Base-by-base conservation (phyloP, 2,113 vertebrate species). In the Dissostichus mawsoni region DNA sequence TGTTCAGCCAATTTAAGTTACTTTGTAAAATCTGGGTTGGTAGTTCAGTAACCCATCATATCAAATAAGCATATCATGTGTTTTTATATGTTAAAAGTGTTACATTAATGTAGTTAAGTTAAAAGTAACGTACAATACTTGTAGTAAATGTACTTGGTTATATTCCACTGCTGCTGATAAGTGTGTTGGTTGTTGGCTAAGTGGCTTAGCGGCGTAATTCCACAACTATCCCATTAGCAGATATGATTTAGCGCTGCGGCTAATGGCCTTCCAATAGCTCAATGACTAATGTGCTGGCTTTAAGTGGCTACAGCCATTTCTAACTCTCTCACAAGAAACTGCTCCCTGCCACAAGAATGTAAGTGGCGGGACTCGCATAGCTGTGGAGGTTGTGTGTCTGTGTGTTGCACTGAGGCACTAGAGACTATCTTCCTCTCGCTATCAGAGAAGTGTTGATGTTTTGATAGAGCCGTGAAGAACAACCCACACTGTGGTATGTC, bases 221-320 rank as follows among this genome's bases (percentile, higher is more conserved):
- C 67, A 51, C 8, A 13, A 14, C 81, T 71, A 76, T 82, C 79
- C 86, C 73, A 90, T 94, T 92, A 90, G 81, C 71, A 80, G 76
- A 85, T 76, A 80, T 2, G 10, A 69, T 87, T 91, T 86, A 76
- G 82, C 50, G 18, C 57, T 4, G 55, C 17, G 51, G 64, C 83
- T 83, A 93, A 91, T 87, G 86, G 65, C 78, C 83, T 91, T 75
- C 90, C 73, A 79, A 59, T 74, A 64, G 70, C 78, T 82, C 81
- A 75, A 74, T 55, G 53, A 29, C 73, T 89, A 78, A 81, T 85
- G 64, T 20, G 12, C 10, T 0, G 41, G 50, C 64, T 86, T 48
- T 73, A 81, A 89, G 78, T 87, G 84, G 69, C 69, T 72, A 81
- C 83, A 87, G 64, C 72, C 84, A 48, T 74, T 76, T 74, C 76